Conservation (phyloP, 2,797 vertebrate species). For the Hippocampus kuda region DNA sequence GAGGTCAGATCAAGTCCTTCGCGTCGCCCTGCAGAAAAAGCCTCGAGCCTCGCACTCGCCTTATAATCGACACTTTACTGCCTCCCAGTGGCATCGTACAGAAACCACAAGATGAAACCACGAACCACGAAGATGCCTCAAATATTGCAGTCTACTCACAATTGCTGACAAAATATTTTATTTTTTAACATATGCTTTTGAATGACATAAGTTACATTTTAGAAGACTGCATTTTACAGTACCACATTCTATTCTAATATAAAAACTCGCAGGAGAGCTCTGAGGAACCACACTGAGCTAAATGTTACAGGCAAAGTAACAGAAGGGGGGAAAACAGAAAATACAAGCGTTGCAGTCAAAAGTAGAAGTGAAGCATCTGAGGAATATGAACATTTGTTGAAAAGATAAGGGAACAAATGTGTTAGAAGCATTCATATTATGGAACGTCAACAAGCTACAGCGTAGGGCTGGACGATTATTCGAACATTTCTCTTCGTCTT, state of each 20-base stretch:
- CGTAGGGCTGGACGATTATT: too few species aligned
- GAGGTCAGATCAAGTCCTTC: conserved; percentile 1
- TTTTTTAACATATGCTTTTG: conserved; percentile 52
- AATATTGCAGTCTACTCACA: conserved; percentile 3
- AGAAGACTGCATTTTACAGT: conserved; percentile 46
- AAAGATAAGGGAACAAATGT: not conserved
- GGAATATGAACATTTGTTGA: not conserved
- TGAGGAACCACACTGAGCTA: conserved; percentile 16
- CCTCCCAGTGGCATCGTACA: conserved; percentile 52
- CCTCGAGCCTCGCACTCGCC: not conserved
- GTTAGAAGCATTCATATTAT: not conserved
- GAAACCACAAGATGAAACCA: too few species aligned
- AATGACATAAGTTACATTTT: conserved; percentile 52
- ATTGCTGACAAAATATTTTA: conserved; percentile 53
- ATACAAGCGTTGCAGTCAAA: not conserved
- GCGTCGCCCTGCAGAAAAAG: not conserved
- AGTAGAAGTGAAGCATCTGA: not conserved
- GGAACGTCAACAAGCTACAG: not conserved
- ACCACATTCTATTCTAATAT: conserved; percentile 20
- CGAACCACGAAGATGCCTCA: conserved; percentile 9
- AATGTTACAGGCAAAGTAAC: conserved; percentile 7
- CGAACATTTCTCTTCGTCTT: too few species aligned
- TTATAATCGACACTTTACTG: conserved; percentile 47
- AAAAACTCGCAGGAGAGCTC: conserved; percentile 24
- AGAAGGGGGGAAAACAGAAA: not conserved